Evolutionary conservation across 1,140 invertebrate genomes (phyloP).

Genomic region (Drosophila neocordata): DNA sequence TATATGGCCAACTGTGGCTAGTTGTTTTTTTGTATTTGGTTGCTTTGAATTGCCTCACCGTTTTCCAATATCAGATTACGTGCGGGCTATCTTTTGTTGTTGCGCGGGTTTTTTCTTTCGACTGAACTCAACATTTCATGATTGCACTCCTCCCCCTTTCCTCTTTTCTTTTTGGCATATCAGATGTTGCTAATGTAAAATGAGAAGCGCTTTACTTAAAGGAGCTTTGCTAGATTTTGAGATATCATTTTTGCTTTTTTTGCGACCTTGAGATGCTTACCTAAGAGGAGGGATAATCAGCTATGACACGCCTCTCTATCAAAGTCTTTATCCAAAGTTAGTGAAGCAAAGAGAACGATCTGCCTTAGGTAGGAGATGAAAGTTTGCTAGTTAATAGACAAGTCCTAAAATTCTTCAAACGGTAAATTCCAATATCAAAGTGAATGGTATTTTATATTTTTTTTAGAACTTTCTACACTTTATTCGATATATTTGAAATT

Average conservation of each 20-base stretch:
- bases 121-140: not conserved
- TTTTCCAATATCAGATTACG: slow-evolving; percentile 73
- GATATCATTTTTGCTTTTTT: slow-evolving; percentile 33
- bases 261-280: slow-evolving; percentile 48
- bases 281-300: slow-evolving; percentile 31
- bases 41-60: slow-evolving; percentile 51
- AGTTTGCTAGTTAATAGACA: not conserved
- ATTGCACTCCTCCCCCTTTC: not conserved
- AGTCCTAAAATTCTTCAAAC: not conserved
- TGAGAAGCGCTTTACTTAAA: slow-evolving; percentile 52
- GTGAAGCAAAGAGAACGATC: slow-evolving; percentile 11
- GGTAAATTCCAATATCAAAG: not conserved
- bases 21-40: slow-evolving; percentile 23
- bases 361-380: not conserved
- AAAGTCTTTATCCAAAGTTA: slow-evolving; percentile 11
- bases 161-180: slow-evolving; percentile 38
- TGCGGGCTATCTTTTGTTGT: slow-evolving; percentile 59
- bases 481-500: not conserved
- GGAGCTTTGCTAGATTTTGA: slow-evolving; percentile 31
- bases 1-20: slow-evolving; percentile 49
- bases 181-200: slow-evolving; percentile 53
- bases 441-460: not conserved
- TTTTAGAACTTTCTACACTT: not conserved
- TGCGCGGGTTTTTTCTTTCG: slow-evolving; percentile 11
- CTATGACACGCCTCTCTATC: slow-evolving; percentile 15